A percentile compares a stretch with the other conserved stretches of the same genome.
These are phyloP conservation scores for Neoitamus cyanurus DNA, from an alignment of 2,888 invertebrate species.

Conservation along the genomic window DNA sequence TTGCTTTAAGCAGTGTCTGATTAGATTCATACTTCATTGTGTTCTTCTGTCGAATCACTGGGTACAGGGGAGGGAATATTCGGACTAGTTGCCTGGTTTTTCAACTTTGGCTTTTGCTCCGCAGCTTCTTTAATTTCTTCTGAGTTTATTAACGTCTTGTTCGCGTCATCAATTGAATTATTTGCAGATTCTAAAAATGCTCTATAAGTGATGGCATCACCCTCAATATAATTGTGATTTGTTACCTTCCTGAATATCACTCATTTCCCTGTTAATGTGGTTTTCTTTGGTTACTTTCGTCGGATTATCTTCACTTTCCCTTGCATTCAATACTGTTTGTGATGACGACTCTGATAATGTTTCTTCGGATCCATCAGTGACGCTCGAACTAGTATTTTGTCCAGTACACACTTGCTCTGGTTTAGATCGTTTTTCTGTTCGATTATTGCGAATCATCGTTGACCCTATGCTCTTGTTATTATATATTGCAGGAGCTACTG, in stretches of 20 bases:
- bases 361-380: conserved; percentile 55
- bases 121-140: conserved; percentile 63
- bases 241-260: conserved; percentile 55
- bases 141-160: conserved; percentile 54
- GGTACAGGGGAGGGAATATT: conserved; percentile 62
- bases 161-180: conserved; percentile 51
- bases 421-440: conserved; percentile 1
- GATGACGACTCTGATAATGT: conserved; percentile 58
- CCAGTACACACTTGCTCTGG: not conserved
- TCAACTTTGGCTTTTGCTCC: conserved; percentile 65
- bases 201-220: not conserved
- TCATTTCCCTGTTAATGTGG: conserved; percentile 54
- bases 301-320: conserved; percentile 20
- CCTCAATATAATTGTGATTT: not conserved
- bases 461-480: conserved; percentile 51
- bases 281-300: conserved; percentile 50
- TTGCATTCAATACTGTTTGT: conserved; percentile 55
- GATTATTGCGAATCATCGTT: conserved; percentile 27
- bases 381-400: conserved; percentile 4
- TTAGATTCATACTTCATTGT: conserved; percentile 44
- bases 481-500: conserved; percentile 56
- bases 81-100: conserved; percentile 67
- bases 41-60: conserved; percentile 45
- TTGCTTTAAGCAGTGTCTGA: not conserved
- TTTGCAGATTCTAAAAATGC: conserved; percentile 40